Evolutionary conservation across 64 coral and sea anemone species (phyloP), one percentile per base, ranked within the genome.

Genomic region (Actinia equina): DNA sequence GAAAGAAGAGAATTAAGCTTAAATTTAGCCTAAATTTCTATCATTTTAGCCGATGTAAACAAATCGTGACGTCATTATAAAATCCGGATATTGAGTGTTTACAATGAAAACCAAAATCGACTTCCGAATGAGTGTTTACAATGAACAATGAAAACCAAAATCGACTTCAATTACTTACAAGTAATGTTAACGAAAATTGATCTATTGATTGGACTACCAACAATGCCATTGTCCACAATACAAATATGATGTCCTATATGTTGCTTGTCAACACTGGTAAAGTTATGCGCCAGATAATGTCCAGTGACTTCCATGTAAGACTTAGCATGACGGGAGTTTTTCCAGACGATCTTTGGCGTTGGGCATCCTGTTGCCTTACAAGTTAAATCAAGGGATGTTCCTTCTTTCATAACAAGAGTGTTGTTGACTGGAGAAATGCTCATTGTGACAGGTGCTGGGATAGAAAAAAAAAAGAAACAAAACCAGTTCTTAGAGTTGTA

Each of bases 301-400:
- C 78, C 78, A 22, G 45, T 85, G 14, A 10, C n/a, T 44, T 23
- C 45, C 52, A 44, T 8, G 18, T 52, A 63, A 43, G 55, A 15
- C 3, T 7, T 25, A 8, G 52, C 15, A 12, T 37, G 5, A 23
- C 83, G 18, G 18, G 17, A 13, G 2, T 85, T 85, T 58, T 7
- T 60, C 83, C 83, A 85, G 52, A 56, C 26, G 25, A 85, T 85
- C 20, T 62, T 85, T 4, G 83, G 83, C 62, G 49, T 59, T 60
- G 83, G 83, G 41, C 83, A 85, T 0, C 83, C 83, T 10, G 83
- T 85, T 22, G 83, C 55, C 1, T 11, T 85, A 19, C 83, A 85
- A 19, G 5, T 63, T 8, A 85, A 7, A 63, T 58, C 59, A 19
- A 85, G 55, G 25, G 83, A 85, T 23, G 41, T 63, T 60, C 83